Conservation (phyloP, 2,888 invertebrate species). For the Phyllotreta cruciferae region DNA sequence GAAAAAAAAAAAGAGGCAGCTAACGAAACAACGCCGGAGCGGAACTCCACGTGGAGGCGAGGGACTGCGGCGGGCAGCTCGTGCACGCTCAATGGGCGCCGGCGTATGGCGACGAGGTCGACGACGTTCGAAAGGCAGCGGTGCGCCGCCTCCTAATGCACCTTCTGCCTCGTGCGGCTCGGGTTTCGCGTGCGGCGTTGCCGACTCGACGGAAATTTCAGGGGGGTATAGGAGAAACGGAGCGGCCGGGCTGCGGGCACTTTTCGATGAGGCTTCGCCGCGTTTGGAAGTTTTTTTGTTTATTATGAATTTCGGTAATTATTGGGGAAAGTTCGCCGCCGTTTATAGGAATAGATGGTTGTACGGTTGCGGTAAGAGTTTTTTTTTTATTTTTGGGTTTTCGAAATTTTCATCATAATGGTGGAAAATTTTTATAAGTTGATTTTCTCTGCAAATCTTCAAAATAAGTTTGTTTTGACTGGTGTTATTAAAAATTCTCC, state of each 20-base stretch:
- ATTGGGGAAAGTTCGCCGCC: too few relatives aligned
- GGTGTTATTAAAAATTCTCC: too few relatives aligned
- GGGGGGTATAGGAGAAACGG: constrained; percentile 16
- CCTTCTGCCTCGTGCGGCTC: constrained; percentile 52
- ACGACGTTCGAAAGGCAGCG: constrained; percentile 58
- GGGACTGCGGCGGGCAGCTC: constrained; percentile 60
- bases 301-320: too few relatives aligned
- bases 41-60: constrained; percentile 63
- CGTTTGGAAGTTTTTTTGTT: background rate
- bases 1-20: too few relatives aligned
- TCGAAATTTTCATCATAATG: too few relatives aligned
- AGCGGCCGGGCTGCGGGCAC: constrained; percentile 1
- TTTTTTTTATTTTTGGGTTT: too few relatives aligned
- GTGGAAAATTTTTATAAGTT: too few relatives aligned
- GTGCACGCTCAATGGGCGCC: constrained; percentile 60
- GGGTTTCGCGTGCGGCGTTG: constrained; percentile 40
- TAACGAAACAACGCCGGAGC: constrained; percentile 57
- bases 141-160: constrained; percentile 64
- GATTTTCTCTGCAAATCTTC: too few relatives aligned
- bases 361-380: constrained; percentile 4
- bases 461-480: too few relatives aligned
- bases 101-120: constrained; percentile 51
- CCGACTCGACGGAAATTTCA: constrained; percentile 26
- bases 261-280: constrained; percentile 18
- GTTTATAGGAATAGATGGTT: too few relatives aligned